Evolutionary conservation across 2,888 invertebrate species (phyloP).

Genomic region (Monoplex corrugatus): DNA sequence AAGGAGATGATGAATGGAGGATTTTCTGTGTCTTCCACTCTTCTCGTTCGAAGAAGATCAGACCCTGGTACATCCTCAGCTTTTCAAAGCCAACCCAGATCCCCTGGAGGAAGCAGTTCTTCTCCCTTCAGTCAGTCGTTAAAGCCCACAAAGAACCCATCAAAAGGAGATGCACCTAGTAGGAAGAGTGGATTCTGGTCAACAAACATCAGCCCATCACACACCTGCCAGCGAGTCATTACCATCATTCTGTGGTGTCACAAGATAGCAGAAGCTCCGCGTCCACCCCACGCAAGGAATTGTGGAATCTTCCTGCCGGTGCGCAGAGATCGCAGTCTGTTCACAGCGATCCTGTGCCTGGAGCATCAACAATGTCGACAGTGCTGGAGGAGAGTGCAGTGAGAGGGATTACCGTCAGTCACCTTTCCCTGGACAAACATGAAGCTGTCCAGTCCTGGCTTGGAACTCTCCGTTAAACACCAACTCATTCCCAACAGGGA

Average conservation of each 20-base stretch:
- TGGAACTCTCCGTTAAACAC: no score
- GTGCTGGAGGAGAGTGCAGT: neutral
- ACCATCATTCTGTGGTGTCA: no score
- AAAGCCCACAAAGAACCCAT: no score
- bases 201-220: no score
- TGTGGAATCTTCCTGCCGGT: neutral
- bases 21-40: neutral
- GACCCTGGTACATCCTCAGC: neutral
- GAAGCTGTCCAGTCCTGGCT: constrained; percentile 1
- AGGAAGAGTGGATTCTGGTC: no score
- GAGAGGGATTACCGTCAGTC: neutral
- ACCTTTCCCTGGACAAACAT: neutral
- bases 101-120: neutral
- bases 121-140: neutral
- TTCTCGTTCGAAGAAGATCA: neutral
- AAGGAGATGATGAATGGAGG: neutral
- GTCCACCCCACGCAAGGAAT: neutral
- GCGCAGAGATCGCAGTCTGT: neutral
- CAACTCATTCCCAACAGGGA: no score
- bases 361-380: neutral
- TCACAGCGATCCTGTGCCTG: neutral
- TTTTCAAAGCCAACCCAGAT: neutral
- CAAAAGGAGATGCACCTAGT: no score
- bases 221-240: no score
- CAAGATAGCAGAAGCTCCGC: no score